Conservation (phyloP, 2,888 invertebrate species). For the Ormia ochracea region DNA sequence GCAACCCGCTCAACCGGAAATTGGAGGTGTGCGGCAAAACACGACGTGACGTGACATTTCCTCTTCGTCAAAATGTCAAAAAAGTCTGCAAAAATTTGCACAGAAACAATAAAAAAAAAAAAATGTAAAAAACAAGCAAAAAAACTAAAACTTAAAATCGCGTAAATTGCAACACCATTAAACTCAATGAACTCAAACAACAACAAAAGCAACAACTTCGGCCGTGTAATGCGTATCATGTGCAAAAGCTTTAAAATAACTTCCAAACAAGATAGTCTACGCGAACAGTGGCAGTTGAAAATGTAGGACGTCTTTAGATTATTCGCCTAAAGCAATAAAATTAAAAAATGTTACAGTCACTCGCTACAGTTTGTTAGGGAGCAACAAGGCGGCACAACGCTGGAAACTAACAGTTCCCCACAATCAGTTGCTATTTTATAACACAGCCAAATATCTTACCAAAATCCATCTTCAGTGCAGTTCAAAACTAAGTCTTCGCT, state of each 20-base stretch:
- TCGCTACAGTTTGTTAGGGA: no score
- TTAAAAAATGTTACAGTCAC: no score
- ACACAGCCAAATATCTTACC: no score
- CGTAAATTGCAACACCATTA: conserved; percentile 62
- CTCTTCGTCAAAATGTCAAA: conserved; percentile 76
- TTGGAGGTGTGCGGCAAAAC: conserved; percentile 78
- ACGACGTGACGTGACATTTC: conserved; percentile 78
- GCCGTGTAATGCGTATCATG: conserved; percentile 47
- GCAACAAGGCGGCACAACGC: no score
- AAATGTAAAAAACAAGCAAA: conserved; percentile 57
- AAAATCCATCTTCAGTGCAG: no score
- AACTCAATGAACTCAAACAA: conserved; percentile 47
- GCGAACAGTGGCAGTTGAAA: background rate
- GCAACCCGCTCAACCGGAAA: conserved; percentile 71
- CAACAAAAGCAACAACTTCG: background rate
- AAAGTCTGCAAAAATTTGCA: conserved; percentile 57
- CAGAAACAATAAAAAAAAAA: conserved; percentile 63
- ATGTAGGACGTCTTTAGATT: background rate
- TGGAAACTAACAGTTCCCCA: no score
- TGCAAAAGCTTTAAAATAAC: conserved; percentile 22
- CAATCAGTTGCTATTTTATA: no score
- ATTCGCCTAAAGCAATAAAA: background rate
- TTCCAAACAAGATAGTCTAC: background rate
- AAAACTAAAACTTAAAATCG: conserved; percentile 54
- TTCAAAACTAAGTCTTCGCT: no score